Conservation (phyloP, 1,140 invertebrate species). For the Lerema accius region DNA sequence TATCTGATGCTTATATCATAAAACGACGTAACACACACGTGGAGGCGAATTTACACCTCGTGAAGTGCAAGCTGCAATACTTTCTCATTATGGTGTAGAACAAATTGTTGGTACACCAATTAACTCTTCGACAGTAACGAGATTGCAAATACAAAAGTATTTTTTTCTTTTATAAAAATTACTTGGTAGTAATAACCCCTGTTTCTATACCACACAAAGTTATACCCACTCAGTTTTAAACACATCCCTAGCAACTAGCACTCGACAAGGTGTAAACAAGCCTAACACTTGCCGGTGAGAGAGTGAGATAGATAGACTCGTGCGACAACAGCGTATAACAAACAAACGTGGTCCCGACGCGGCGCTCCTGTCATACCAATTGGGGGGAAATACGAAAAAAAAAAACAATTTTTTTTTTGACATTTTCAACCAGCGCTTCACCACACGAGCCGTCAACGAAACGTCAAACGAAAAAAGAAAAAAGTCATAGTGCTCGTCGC, state of each 20-base stretch:
- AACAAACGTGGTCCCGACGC: slow-evolving; percentile 43
- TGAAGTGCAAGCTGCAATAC: not conserved
- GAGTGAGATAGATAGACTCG: slow-evolving; percentile 6
- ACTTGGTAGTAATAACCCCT: too few relatives aligned
- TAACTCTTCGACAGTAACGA: too few relatives aligned
- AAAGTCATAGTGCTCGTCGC: slow-evolving; percentile 16
- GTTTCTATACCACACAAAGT: too few relatives aligned
- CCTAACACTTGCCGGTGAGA: slow-evolving; percentile 12
- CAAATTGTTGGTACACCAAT: too few relatives aligned
- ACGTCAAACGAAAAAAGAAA: slow-evolving; percentile 9
- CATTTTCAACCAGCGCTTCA: slow-evolving; percentile 6
- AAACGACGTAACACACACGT: not conserved
- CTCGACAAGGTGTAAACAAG: not conserved
- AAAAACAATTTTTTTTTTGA: slow-evolving; percentile 3
- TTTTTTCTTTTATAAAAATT: too few relatives aligned
- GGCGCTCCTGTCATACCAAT: slow-evolving; percentile 14
- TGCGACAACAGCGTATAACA: slow-evolving; percentile 12
- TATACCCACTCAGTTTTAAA: not conserved
- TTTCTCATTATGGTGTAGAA: too few relatives aligned
- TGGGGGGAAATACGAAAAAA: not conserved
- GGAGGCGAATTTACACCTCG: not conserved
- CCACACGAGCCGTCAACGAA: slow-evolving; percentile 21
- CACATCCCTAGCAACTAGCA: not conserved
- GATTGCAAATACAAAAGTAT: too few relatives aligned
- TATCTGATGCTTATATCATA: too few relatives aligned